Conservation (phyloP, 1,140 invertebrate genomes). For the Pantala flavescens region DNA sequence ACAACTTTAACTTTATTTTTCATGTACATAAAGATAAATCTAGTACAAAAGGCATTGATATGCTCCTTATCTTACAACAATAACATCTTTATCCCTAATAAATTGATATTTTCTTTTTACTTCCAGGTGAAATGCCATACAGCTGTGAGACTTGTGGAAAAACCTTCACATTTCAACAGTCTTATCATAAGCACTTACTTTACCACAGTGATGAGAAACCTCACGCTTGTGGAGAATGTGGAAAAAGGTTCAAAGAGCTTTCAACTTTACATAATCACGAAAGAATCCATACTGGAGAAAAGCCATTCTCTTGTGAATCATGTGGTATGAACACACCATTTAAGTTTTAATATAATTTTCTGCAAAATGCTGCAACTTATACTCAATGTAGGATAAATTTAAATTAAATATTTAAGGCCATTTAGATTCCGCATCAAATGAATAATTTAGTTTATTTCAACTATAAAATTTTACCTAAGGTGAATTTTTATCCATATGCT, state of each 20-base stretch:
- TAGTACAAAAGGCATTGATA: too few species aligned
- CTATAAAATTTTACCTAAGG: too few species aligned
- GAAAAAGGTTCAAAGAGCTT: constrained; percentile 75
- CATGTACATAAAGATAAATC: too few species aligned
- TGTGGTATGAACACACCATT: constrained; percentile 60
- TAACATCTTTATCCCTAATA: too few species aligned
- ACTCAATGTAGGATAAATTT: too few species aligned
- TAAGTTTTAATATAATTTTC: constrained; percentile 17
- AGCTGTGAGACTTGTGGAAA: constrained; percentile 73
- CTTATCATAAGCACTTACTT: constrained; percentile 79
- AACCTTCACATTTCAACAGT: constrained; percentile 83
- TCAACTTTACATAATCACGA: constrained; percentile 81
- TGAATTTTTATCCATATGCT: too few species aligned
- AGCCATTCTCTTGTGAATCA: constrained; percentile 81
- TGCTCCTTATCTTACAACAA: too few species aligned
- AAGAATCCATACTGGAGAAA: constrained; percentile 78
- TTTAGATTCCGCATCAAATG: too few species aligned
- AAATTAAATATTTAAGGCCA: too few species aligned
- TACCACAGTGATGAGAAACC: constrained; percentile 74
- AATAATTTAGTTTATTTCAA: too few species aligned
- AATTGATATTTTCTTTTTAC: constrained; percentile 20
- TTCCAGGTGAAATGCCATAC: constrained; percentile 74
- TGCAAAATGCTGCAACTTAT: too few species aligned
- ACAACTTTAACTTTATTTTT: too few species aligned
- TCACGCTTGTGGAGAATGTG: constrained; percentile 65